These are phyloP conservation scores for Drosophila nasuta DNA, from an alignment of 1,140 invertebrate genomes.

Conservation along the genomic window DNA sequence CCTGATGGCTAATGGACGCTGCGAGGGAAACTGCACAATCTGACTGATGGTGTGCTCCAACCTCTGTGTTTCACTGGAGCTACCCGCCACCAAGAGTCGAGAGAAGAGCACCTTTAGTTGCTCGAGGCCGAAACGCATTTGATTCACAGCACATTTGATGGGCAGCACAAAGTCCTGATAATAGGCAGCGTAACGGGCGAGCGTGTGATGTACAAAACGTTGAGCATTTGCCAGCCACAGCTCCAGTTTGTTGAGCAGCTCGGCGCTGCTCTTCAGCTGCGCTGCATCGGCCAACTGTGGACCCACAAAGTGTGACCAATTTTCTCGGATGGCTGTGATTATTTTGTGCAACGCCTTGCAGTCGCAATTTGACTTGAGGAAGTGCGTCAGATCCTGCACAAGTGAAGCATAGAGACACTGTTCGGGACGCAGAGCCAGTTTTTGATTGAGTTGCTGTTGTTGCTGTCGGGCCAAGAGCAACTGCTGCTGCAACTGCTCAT, in stretches of 20 bases:
- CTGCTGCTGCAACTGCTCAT: conserved; percentile 69
- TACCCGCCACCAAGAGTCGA: conserved; percentile 54
- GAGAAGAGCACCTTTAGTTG: conserved; percentile 64
- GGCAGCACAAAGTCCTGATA: conserved; percentile 82
- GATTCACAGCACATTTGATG: conserved; percentile 69
- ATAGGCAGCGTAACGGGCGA: conserved; percentile 62
- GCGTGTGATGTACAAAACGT: conserved; percentile 72
- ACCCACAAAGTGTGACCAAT: conserved; percentile 53
- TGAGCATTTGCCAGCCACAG: conserved; percentile 79
- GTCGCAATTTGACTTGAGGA: conserved; percentile 71
- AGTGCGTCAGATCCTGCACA: conserved; percentile 76
- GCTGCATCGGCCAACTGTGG: conserved; percentile 26
- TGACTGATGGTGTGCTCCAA: conserved; percentile 59
- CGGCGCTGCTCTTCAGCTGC: conserved; percentile 45
- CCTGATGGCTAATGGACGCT: conserved; percentile 50
- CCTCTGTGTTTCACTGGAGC: conserved; percentile 40
- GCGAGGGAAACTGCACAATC: conserved; percentile 67
- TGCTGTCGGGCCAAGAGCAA: conserved; percentile 68
- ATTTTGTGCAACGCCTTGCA: conserved; percentile 55
- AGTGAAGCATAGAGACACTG: conserved; percentile 86
- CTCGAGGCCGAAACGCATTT: conserved; percentile 69
- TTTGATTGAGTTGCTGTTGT: conserved; percentile 83
- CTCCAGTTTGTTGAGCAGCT: conserved; percentile 68
- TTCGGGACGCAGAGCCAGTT: conserved; percentile 86
- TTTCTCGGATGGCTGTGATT: conserved; percentile 29